Conservation (phyloP, 2,888 invertebrate genomes). For the Sarcophaga subvicina region DNA sequence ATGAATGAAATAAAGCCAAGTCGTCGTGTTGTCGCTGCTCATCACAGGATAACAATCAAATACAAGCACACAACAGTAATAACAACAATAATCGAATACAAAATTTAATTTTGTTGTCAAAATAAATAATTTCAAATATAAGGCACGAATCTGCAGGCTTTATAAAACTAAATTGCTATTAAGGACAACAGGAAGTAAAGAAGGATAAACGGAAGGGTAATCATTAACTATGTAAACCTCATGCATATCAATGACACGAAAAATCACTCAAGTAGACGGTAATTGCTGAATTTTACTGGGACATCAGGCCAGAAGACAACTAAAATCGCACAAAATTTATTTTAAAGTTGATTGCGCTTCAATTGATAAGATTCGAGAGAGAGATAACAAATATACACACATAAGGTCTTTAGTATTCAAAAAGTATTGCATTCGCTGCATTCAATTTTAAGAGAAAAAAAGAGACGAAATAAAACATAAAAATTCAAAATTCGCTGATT, state of each 20-base stretch:
- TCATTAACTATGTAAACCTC: not conserved
- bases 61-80: not conserved
- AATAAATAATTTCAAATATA: constrained; percentile 3
- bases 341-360: constrained; percentile 10
- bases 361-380: constrained; percentile 38
- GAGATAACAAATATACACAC: constrained; percentile 7
- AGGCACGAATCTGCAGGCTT: not conserved
- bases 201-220: not conserved
- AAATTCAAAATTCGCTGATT: constrained; percentile 48
- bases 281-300: constrained; percentile 53
- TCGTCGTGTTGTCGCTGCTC: not conserved
- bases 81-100: not conserved
- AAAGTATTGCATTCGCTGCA: not conserved
- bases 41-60: constrained; percentile 41
- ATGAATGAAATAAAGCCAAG: too few species aligned
- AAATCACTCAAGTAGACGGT: constrained; percentile 59
- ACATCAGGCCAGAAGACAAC: constrained; percentile 44
- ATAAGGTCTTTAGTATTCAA: not conserved
- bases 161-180: not conserved
- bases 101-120: constrained; percentile 20
- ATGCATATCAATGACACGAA: constrained; percentile 30
- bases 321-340: constrained; percentile 28
- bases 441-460: not conserved
- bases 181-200: not conserved
- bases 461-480: not conserved